phyloP scores from a whole-genome alignment of 2,113 vertebrate species.

The Poeciliopsis occidentalis region DNA sequence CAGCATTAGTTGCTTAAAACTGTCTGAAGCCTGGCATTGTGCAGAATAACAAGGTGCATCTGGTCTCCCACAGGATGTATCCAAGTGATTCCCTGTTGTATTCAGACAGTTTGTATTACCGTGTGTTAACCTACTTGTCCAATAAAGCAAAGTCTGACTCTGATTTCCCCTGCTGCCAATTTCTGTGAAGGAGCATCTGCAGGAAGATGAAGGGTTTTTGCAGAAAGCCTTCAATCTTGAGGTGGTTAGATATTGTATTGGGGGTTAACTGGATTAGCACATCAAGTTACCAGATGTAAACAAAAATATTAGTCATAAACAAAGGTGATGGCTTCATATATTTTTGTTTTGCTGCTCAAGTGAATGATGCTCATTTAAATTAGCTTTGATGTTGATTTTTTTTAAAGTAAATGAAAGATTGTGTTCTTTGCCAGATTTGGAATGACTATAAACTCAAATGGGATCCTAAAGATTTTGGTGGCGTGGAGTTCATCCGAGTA shows the following conservation, averaged over 20 bases:
- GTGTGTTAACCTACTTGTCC: background rate
- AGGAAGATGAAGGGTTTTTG: background rate
- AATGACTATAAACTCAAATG: slow-evolving; percentile 97
- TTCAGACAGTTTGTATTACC: background rate
- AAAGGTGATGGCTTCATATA: no score
- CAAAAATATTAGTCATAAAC: background rate
- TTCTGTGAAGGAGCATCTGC: background rate
- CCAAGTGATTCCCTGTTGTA: background rate
- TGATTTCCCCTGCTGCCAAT: background rate
- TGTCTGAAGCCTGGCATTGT: background rate
- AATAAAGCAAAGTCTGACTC: background rate
- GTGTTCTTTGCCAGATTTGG: slow-evolving; percentile 85
- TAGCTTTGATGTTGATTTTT: no score
- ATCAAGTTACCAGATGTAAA: background rate
- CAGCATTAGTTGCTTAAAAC: background rate
- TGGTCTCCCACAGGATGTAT: background rate
- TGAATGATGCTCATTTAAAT: no score
- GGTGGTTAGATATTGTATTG: background rate
- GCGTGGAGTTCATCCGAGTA: slow-evolving; percentile 90
- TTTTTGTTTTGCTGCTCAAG: no score
- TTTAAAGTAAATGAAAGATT: background rate
- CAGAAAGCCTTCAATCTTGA: background rate
- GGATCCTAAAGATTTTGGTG: slow-evolving; percentile 90
- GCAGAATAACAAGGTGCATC: background rate
- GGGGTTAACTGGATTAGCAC: background rate